Evolutionary conservation across 2,797 vertebrate species (phyloP).

Genomic region (Parambassis ranga): DNA sequence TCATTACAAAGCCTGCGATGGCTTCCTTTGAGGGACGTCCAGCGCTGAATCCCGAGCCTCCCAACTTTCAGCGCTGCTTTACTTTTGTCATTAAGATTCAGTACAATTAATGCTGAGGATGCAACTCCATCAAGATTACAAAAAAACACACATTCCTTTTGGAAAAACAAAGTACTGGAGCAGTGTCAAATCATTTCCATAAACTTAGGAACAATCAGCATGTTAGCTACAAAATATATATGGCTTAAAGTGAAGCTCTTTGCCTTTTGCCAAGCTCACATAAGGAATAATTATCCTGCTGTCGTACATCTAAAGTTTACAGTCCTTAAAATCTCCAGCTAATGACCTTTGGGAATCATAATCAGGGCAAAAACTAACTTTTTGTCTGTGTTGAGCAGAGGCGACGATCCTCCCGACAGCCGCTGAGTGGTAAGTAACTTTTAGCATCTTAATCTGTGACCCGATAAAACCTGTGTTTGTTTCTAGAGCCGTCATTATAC

Average conservation of each 20-base stretch:
- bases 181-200: constrained; percentile 55
- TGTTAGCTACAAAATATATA: constrained; percentile 44
- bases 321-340: not conserved
- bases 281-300: constrained; percentile 47
- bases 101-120: constrained; percentile 58
- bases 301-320: constrained; percentile 25
- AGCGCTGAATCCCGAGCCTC: constrained; percentile 27
- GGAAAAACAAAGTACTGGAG: constrained; percentile 54
- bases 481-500: constrained; percentile 30
- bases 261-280: constrained; percentile 51
- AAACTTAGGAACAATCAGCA: constrained; percentile 46
- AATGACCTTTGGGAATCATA: constrained; percentile 23
- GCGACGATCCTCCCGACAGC: not conserved
- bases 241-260: constrained; percentile 40
- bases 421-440: constrained; percentile 44
- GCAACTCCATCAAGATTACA: constrained; percentile 35
- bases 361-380: not conserved
- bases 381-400: no score
- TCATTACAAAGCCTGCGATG: constrained; percentile 60
- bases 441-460: constrained; percentile 56
- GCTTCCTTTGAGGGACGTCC: constrained; percentile 67
- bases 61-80: constrained; percentile 41
- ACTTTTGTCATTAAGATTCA: constrained; percentile 53
- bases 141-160: constrained; percentile 22
- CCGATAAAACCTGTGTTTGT: constrained; percentile 61